Percentiles rank a stretch among this genome's conserved stretches.
Evolutionary conservation across 2,113 vertebrate genomes (phyloP).

Genomic region (Meles meles): DNA sequence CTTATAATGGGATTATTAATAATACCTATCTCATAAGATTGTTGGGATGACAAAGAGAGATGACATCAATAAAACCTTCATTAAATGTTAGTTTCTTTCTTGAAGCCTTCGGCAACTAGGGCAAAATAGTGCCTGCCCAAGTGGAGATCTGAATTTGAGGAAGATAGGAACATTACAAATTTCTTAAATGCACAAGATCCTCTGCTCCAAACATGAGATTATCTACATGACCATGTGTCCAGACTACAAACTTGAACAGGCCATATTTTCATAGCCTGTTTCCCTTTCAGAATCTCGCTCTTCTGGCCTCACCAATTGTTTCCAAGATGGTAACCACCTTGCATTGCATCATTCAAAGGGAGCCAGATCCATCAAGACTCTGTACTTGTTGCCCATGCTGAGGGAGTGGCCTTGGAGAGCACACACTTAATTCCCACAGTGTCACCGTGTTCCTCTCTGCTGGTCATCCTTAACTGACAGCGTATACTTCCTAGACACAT

Average conservation of each 20-base stretch:
- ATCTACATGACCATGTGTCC: not conserved
- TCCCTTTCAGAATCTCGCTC: not conserved
- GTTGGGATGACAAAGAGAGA: not conserved
- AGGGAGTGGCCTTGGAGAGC: not conserved
- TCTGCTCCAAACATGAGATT: not conserved
- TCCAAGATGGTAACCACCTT: not conserved
- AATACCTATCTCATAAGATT: not conserved
- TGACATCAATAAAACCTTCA: not conserved
- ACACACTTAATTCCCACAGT: not conserved
- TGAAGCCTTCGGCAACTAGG: not conserved
- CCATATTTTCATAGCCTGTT: not conserved
- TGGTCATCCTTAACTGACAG: not conserved
- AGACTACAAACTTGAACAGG: not conserved
- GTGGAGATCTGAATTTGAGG: not conserved
- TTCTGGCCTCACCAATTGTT: not conserved
- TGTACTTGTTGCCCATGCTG: not conserved
- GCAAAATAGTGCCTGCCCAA: not conserved
- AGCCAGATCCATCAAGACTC: not conserved
- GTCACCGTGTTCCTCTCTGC: not conserved
- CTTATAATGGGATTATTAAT: not conserved
- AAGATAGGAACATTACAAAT: not conserved
- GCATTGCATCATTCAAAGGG: not conserved
- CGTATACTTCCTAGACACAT: not conserved
- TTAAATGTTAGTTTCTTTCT: not conserved
- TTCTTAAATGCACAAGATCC: not conserved